phyloP scores from a whole-genome alignment of 2,113 vertebrate genomes.

The Hiodon alosoides region DNA sequence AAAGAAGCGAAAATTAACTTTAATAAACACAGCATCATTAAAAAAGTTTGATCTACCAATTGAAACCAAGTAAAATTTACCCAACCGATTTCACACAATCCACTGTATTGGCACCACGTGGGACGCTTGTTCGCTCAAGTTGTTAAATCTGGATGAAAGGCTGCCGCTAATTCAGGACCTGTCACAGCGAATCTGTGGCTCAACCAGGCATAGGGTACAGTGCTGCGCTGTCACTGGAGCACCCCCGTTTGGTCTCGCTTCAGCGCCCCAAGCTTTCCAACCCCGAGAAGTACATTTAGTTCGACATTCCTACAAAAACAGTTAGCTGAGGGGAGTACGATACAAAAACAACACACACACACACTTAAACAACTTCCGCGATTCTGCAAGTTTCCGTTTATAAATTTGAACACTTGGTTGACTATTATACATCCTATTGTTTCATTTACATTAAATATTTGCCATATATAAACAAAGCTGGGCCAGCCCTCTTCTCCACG shows the following conservation, averaged over 20 bases:
- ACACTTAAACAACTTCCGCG: background rate
- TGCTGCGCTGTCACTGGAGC: background rate
- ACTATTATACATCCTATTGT: background rate
- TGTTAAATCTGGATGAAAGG: conserved; percentile 34
- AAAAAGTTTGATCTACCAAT: background rate
- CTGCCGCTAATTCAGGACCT: conserved; percentile 23
- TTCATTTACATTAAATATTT: background rate
- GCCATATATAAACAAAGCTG: background rate
- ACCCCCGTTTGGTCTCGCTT: too few species aligned
- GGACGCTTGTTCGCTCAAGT: conserved; percentile 32
- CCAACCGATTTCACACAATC: conserved; percentile 3
- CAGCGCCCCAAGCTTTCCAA: too few species aligned
- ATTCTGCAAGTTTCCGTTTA: conserved; percentile 9
- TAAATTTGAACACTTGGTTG: background rate
- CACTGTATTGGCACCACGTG: conserved; percentile 18
- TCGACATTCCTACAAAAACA: too few species aligned
- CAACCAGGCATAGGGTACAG: background rate
- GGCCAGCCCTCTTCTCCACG: background rate
- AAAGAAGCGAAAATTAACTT: background rate
- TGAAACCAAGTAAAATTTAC: background rate
- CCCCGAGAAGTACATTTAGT: too few species aligned
- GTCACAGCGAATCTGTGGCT: conserved; percentile 32
- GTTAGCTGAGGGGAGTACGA: background rate
- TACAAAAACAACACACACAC: background rate
- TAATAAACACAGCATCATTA: background rate